Evolutionary conservation across 2,113 vertebrate genomes (phyloP), one percentile per base, ranked within the genome.

Genomic region (Campylorhamphus procurvoides): DNA sequence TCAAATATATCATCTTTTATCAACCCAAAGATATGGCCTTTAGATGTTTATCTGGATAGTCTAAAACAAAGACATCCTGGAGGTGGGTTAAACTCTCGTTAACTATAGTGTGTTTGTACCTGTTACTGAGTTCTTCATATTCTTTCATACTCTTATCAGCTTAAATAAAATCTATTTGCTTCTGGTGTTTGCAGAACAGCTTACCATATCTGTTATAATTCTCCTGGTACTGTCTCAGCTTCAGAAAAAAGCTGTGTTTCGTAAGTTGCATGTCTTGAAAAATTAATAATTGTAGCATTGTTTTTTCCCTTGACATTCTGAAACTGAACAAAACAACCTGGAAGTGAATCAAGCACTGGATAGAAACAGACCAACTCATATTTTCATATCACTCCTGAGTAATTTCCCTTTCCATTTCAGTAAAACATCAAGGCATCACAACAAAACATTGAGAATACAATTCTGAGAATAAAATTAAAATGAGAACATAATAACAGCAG

Each of bases 251-350:
- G 63, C 33, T 2, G 12, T 33, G 7, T 13, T 81, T 18, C n/a
- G 4, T 28, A 79, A 90, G 49, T 31, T 28, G 31, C 46, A 46
- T 52, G 66, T 88, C 64, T 46, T 84, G 14, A 59, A 78, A 44
- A 24, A 68, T 10, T 77, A 44, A 3, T 69, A 83, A n/a, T 60
- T 81, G 15, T 12, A 58, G 68, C 47, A 90, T 35, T 84, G 40
- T 18, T 95, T 96, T 90, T 77, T 42, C 16, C 63, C 27, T 75
- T 84, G 20, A 39, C 90, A 42, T 93, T 96, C 20, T 68, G 62
- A 76, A 78, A 93, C 78, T 39, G 73, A 86, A 49, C 33, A 92
- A 49, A 94, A 90, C 18, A 88, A 75, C 14, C 16, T 87, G 80
- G 31, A 87, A 89, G 64, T 52, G 67, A 87, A 90, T 55, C 42